Evolutionary conservation across 2,888 invertebrate species (phyloP), one percentile per base, ranked within the genome.

Genomic region (Nymphalis polychloros): DNA sequence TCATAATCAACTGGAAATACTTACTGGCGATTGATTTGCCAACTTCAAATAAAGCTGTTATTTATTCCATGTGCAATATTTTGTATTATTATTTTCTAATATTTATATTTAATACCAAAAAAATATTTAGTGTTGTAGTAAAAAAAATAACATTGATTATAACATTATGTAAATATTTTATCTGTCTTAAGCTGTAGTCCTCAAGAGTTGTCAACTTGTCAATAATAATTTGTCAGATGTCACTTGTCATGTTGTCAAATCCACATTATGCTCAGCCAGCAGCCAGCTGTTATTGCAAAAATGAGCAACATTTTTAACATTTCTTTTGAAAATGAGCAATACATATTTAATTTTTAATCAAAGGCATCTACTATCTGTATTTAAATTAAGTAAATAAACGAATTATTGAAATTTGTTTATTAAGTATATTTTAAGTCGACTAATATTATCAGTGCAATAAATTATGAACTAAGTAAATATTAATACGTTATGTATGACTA

Each of bases 401-500:
- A 48, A 35, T 49, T 55, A 16, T 55, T 41, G 19, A 52, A 31
- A 35, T 52, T 59, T 35, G 17, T 17, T 66, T 50, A 13, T 47
- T 50, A 13, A 46, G 23, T 10, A 27, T 57, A 46, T 31, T 52
- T 48, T 31, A 59, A 20, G 41, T 63, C 10, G 52, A 63, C 23
- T 20, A 41, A 41, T 10, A 10, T 10, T 55, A 61, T 68, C 63
- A 72, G 69, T 73, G 72, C 69, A 70, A 72, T 72, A 67, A 78
- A 83, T 70, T 62, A 86, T 86, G 86, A 78, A 79, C 77, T 84
- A 81, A 78, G 67, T 71, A 70, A 75, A 75, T 76, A 71, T 72
- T 52, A 59, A 59, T 80, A 85, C 77, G 84, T 85, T 85, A 92
- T 93, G 93, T 87, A 91, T 82, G 89, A 92, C 78, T 82, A 81